Conservation (phyloP, 2,888 invertebrate genomes). For the Hydrotaea diabolus region DNA sequence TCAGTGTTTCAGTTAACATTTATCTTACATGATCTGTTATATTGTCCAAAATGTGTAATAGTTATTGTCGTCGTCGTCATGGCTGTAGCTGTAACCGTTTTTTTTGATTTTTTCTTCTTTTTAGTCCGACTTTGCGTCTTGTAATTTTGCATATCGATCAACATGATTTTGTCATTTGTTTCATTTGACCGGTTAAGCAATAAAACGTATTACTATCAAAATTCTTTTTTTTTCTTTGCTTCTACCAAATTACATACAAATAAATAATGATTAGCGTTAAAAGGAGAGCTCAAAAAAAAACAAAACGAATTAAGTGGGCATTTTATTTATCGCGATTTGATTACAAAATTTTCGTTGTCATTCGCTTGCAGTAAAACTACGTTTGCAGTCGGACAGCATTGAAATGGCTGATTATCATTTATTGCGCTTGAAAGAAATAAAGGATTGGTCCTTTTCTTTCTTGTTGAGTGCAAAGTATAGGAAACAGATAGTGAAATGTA, state of each 20-base stretch:
- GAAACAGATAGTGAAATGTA: background rate
- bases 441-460: slow-evolving; percentile 52
- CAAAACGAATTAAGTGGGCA: slow-evolving; percentile 58
- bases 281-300: slow-evolving; percentile 17
- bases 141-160: slow-evolving; percentile 65
- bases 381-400: background rate
- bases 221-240: too few relatives aligned
- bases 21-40: slow-evolving; percentile 38
- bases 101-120: slow-evolving; percentile 40
- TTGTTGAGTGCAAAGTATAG: background rate
- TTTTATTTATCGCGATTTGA: slow-evolving; percentile 26
- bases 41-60: slow-evolving; percentile 45
- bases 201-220: slow-evolving; percentile 65
- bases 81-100: background rate
- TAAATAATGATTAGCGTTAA: slow-evolving; percentile 63
- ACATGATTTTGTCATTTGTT: slow-evolving; percentile 67
- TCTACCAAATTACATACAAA: slow-evolving; percentile 62
- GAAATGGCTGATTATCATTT: slow-evolving; percentile 56
- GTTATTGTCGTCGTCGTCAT: slow-evolving; percentile 24
- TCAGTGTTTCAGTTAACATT: slow-evolving; percentile 15
- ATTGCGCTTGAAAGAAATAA: slow-evolving; percentile 54
- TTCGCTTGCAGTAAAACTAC: slow-evolving; percentile 20
- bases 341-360: slow-evolving; percentile 42
- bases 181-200: slow-evolving; percentile 52
- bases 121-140: slow-evolving; percentile 45